These are phyloP conservation scores for Aricia artaxerxes DNA, from an alignment of 2,888 invertebrate species.

Conservation along the genomic window DNA sequence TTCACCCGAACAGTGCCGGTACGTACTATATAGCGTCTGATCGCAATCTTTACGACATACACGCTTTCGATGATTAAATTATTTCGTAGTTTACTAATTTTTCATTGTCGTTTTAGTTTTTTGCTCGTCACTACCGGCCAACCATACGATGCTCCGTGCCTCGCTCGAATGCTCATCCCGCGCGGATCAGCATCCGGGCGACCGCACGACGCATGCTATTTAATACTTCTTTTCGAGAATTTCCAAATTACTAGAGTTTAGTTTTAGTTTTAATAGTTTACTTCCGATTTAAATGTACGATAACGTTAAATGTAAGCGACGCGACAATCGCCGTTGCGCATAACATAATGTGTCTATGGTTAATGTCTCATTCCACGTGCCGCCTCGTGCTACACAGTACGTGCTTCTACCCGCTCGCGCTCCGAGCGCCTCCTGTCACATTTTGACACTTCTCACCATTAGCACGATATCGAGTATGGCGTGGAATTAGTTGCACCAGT, in stretches of 20 bases:
- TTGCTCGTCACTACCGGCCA: conserved; percentile 15
- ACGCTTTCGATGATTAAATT: conserved; percentile 18
- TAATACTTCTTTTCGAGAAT: conserved; percentile 8
- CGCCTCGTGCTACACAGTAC: conserved; percentile 40
- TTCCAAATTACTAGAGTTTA: conserved; percentile 30
- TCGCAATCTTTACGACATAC: conserved; percentile 21
- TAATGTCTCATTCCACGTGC: conserved; percentile 44
- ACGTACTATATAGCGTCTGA: conserved; percentile 21
- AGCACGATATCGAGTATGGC: not conserved
- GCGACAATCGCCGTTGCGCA: conserved; percentile 40
- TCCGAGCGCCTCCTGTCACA: not conserved
- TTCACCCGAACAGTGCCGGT: conserved; percentile 15
- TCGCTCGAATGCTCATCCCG: conserved; percentile 6
- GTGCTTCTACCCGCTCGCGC: conserved; percentile 23
- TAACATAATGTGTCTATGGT: conserved; percentile 37
- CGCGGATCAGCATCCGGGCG: not conserved
- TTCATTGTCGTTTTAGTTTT: conserved; percentile 10
- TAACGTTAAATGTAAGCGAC: conserved; percentile 34
- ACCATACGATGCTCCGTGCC: not conserved
- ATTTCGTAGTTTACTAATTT: conserved; percentile 12
- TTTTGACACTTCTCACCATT: not conserved
- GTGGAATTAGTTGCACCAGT: not conserved
- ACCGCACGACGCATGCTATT: not conserved
- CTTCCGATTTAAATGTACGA: conserved; percentile 30
- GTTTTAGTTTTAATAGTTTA: conserved; percentile 26